These are phyloP conservation scores for Zaprionus taronus DNA, from an alignment of 1,140 invertebrate species.

Conservation along the genomic window DNA sequence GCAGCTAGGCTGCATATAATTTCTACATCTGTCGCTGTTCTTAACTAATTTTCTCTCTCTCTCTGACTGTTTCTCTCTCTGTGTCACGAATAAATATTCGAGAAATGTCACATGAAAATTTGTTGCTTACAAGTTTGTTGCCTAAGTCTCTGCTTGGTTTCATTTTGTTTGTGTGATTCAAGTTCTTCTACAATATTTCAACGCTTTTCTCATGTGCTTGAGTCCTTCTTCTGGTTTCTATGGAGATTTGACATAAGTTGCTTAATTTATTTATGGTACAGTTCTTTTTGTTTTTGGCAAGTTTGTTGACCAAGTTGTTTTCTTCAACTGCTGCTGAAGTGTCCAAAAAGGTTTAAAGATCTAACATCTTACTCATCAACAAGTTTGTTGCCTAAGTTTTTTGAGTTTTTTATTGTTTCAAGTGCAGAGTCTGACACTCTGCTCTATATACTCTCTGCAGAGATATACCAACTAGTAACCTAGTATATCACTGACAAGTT, in stretches of 20 bases:
- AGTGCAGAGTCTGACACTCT: background rate
- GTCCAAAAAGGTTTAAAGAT: too few relatives aligned
- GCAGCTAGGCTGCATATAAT: constrained; percentile 8
- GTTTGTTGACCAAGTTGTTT: background rate
- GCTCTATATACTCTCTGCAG: too few relatives aligned
- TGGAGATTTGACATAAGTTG: background rate
- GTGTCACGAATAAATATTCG: background rate
- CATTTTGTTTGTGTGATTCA: background rate
- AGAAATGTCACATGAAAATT: background rate
- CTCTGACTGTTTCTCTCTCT: background rate
- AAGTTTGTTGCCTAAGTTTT: constrained; percentile 51
- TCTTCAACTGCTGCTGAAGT: background rate
- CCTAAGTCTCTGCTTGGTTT: constrained; percentile 51
- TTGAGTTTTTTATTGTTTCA: constrained; percentile 1
- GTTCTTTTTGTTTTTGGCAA: background rate
- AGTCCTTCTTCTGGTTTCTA: background rate
- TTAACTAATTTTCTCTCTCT: constrained; percentile 6
- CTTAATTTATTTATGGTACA: background rate
- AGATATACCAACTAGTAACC: too few relatives aligned
- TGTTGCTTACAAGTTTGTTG: constrained; percentile 49
- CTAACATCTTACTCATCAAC: too few relatives aligned
- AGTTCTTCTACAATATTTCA: background rate
- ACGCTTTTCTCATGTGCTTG: background rate
- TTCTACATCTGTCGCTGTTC: constrained; percentile 3
- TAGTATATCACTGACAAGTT: background rate